Evolutionary conservation across 2,113 vertebrate genomes (phyloP), one percentile per base, ranked within the genome.

Genomic region (Polyodon spathula): DNA sequence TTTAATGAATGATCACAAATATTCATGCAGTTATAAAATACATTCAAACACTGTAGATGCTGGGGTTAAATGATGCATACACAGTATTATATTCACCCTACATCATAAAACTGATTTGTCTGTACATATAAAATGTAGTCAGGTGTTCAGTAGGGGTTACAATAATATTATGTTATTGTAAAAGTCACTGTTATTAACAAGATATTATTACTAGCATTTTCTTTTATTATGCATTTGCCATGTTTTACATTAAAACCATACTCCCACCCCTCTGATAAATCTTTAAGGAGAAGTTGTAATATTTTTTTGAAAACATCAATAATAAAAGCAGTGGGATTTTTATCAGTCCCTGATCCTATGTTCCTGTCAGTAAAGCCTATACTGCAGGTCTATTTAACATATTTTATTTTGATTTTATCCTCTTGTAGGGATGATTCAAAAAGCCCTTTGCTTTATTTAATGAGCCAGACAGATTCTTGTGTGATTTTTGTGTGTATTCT

Each of bases 241-340:
- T 50, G 5, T 17, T 55, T n/a, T 6, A 8, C 53, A 12, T 38
- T 55, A 37, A 55, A 37, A 55, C 8, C 16, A 2, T 4, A 16
- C 27, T 16, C 7, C 17, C 16, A 6, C 17, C 6, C 6, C 2
- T 10, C 6, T 6, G 10, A 37, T 55, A 17, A 16, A 55, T 55
- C 4, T 17, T 55, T 55, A 10, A 55, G 17, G 17, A 55, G 27
- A 4, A 55, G 53, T 27, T 9, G 4, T 40, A 62, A 66, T 61
- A 73, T 59, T 43, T 68, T 66, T 76, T 70, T 52, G 46, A 58
- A 58, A 61, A 56, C 72, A 81, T 85, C 61, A 82, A 81, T 81
- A 77, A 82, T 84, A 63, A 73, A 81, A 53, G 56, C 37, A 53
- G 62, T 73, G 69, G 62, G 71, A 66, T 67, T 79, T 70, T 78